Evolutionary conservation across 2,888 invertebrate species (phyloP).

Genomic region (Incurvaria masculella): DNA sequence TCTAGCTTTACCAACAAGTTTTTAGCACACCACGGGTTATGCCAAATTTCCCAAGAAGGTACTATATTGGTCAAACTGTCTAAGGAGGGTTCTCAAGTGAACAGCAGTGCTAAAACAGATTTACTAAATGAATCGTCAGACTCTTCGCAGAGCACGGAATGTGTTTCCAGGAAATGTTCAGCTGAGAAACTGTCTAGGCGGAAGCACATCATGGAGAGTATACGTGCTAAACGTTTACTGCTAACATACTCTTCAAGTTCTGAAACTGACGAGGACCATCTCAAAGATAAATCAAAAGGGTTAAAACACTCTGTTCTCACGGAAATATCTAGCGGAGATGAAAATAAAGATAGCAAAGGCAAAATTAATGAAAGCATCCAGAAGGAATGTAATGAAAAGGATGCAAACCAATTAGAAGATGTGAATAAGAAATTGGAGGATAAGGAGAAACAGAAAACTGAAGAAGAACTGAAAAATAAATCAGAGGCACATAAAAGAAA

Average conservation of each 20-base stretch:
- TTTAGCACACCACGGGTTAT: not conserved
- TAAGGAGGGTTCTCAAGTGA: not conserved
- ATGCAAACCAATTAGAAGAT: constrained; percentile 25
- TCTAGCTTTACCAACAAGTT: not conserved
- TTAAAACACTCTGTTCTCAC: too few species aligned
- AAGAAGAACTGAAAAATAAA: not conserved
- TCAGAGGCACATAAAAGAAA: not conserved
- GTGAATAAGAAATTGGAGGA: constrained; percentile 27
- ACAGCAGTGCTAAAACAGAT: constrained; percentile 16
- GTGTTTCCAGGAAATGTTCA: constrained; percentile 11
- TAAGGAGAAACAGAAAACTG: constrained; percentile 21
- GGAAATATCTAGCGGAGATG: too few species aligned
- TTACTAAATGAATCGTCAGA: constrained; percentile 22
- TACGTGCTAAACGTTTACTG: constrained; percentile 36
- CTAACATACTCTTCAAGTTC: constrained; percentile 37
- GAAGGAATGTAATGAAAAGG: too few species aligned
- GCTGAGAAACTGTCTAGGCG: constrained; percentile 23
- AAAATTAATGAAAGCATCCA: too few species aligned
- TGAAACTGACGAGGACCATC: constrained; percentile 33
- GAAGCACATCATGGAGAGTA: constrained; percentile 32
- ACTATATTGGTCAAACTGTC: not conserved
- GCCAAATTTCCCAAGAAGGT: not conserved
- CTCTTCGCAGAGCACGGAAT: constrained; percentile 8
- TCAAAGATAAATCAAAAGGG: too few species aligned
- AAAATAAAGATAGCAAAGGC: too few species aligned